Evolutionary conservation across 2,888 invertebrate species (phyloP), one percentile per base, ranked within the genome.

Genomic region (Autographa gamma): DNA sequence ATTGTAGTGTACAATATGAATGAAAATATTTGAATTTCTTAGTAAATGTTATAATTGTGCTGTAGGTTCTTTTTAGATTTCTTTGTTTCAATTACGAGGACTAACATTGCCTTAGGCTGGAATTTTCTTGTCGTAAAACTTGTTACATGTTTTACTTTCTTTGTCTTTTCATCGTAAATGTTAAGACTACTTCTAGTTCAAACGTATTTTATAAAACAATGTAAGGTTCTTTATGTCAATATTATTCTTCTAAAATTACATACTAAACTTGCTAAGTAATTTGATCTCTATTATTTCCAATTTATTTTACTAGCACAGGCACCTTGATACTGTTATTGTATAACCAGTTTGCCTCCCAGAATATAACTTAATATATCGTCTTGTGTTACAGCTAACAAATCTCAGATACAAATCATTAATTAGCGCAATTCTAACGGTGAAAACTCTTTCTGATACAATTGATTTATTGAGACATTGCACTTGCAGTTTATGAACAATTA

Each of bases 391-490:
- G 16, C 18, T 38, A 14, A 8, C 25, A 32, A 41, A 61, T 16
- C 34, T 31, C 58, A 41, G 54, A 67, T 25, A 65, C 62, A 66
- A 63, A 63, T 66, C 41, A 9, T 69, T 63, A 73, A 79, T 74
- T 71, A 74, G 41, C 32, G 38, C 52, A 68, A 77, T 74, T 16
- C 60, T 72, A 70, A 66, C 63, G 68, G 70, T 69, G 61, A 70
- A 80, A 77, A 71, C 54, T 62, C 56, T 61, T 68, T 69, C 65
- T 75, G 59, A 75, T 77, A 58, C 60, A 73, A 73, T 70, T 78
- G 66, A 73, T 80, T 80, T 76, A 80, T 68, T 64, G 69, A 56
- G 56, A 48, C 64, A 63, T 74, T 48, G 31, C 19, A 69, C 67
- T 70, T 64, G 63, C 73, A 66, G 71, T 73, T 71, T 75, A 75